Base-by-base conservation (phyloP, 2,888 invertebrate species). In the Leucoma salicis region DNA sequence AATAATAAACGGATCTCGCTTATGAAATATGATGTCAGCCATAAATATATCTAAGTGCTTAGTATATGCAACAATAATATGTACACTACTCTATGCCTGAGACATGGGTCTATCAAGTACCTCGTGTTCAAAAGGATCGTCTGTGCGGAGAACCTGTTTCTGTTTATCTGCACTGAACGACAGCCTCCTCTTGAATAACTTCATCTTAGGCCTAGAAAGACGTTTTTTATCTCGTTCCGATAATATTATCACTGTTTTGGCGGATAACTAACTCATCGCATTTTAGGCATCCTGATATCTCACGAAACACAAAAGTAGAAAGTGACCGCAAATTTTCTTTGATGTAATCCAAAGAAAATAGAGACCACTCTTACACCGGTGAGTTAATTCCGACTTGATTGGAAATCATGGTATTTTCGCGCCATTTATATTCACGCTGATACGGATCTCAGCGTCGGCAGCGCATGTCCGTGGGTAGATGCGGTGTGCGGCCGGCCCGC, bases 161-260 rank as follows among this genome's bases (percentile, higher is more conserved):
- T 83, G 84, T 83, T 89, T 89, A 79, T 88, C 89, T 72, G 79
- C 72, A 66, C 81, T 84, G 77, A 87, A 82, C 63, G 87, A 88
- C 73, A 87, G 75, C 73, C 82, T 87, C 75, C 88, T 82, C 81
- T 82, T 89, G 81, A 89, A 89, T 76, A 89, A 75, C 78, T 88
- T 89, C 88, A 89, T 89, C 74, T 78, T 69, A 61, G 52, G 63
- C 55, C 59, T 63, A 51, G 51, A 63, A 60, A 58, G 64, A 56
- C 62, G 70, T 45, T 45, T 49, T n/a, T 21, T 11, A n/a, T 28
- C 14, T 42, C 46, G 46, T 45, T 28, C 39, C 43, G 50, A 64
- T 53, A 63, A 67, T 61, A 57, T 35, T 35, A 14, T 73, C 76
- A 73, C 72, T 67, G 55, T 57, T 60, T 68, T 63, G 53, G 63